Evolutionary conservation across 2,113 vertebrate species (phyloP), one percentile per base, ranked within the genome.

Genomic region (Neotoma lepida): DNA sequence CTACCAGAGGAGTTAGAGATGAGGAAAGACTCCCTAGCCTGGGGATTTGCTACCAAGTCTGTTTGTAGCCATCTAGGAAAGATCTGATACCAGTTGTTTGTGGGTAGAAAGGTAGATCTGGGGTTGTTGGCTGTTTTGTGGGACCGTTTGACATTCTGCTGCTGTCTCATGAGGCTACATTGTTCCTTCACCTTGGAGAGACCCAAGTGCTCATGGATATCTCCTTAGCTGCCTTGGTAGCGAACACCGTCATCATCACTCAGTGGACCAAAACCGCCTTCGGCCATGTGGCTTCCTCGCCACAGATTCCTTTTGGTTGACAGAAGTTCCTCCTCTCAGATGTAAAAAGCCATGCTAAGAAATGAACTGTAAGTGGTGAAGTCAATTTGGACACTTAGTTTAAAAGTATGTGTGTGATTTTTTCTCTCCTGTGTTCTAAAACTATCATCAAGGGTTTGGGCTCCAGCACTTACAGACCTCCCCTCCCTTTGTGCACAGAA

Each of bases 151-250:
- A 73, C 26, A 24, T 89, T 86, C 92, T 87, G 78, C 88, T 94
- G 89, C 95, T 93, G 84, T 94, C 85, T 95, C 81, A 93, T 51
- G 54, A 94, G 91, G 58, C 85, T 44, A n/a, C 68, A 15, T 82
- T 88, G 88, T 56, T 58, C 58, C 68, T 85, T 54, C 89, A 82
- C 78, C 89, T 91, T 86, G 94, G 91, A 94, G 91, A 88, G 70
- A 91, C 41, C 71, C 82, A 91, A 93, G 86, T 91, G 96, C 95
- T 97, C 91, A 88, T 4, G 1, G 85, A 89, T 90, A 81, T 96
- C 93, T 97, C 93, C 94, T 89, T 94, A 93, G 91, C 89, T 97
- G 97, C 97, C 97, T 97, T 94, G 95, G 96, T 94, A 88, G 96
- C 33, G 9, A 96, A 73, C 89, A 28, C 56, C 51, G 20, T 80